Evolutionary conservation across 2,888 invertebrate genomes (phyloP).

Genomic region (Troglohyphantes excavatus): DNA sequence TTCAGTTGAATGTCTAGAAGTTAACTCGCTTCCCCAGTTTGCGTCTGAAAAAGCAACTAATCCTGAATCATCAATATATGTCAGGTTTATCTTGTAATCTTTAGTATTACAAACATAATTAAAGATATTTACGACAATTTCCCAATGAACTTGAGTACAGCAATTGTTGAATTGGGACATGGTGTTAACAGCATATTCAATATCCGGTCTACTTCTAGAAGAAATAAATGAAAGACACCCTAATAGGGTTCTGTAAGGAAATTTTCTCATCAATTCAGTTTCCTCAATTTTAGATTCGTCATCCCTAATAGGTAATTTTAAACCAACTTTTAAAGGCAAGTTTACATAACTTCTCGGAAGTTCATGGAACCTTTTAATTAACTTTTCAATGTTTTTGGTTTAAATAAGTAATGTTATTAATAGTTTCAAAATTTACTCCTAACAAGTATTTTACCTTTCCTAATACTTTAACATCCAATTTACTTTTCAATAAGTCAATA

Average conservation of each 20-base stretch:
- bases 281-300: background rate
- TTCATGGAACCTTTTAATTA: background rate
- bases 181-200: background rate
- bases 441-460: background rate
- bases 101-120: background rate
- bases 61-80: background rate
- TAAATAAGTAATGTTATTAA: background rate
- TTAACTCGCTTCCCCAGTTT: background rate
- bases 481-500: background rate
- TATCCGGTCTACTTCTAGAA: background rate
- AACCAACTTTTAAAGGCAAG: background rate
- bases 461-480: background rate
- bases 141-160: background rate
- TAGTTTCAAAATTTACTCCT: conserved; percentile 6
- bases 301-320: too few relatives aligned
- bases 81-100: background rate
- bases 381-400: background rate
- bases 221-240: background rate
- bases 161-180: background rate
- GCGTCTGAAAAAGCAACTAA: background rate
- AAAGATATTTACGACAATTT: background rate
- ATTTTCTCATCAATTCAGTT: background rate
- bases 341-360: background rate
- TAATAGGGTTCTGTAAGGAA: background rate
- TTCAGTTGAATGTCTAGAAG: background rate